phyloP scores from a whole-genome alignment of 2,797 vertebrate species.

The Gymnocypris eckloni region DNA sequence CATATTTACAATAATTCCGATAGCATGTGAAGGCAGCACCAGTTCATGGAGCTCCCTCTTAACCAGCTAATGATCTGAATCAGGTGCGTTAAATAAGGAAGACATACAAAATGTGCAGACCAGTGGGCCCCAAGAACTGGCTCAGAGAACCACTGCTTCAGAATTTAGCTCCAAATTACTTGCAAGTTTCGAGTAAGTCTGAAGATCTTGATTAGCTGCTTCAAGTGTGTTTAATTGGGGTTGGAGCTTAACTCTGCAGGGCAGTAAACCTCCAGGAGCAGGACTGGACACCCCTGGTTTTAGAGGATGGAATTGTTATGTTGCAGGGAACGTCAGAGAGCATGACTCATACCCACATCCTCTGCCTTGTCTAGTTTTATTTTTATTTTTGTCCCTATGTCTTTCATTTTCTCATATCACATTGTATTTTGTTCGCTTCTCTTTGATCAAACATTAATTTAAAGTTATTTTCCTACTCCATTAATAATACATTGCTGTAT shows the following conservation, averaged over 20 bases:
- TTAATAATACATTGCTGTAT: not conserved
- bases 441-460: not conserved
- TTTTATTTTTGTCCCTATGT: not conserved
- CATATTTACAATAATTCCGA: not conserved
- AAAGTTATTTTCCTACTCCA: not conserved
- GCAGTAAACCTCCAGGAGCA: not conserved
- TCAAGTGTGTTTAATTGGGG: not conserved
- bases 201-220: not conserved
- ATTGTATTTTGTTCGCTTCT: not conserved
- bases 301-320: conserved; percentile 22
- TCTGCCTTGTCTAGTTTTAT: conserved; percentile 10
- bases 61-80: not conserved
- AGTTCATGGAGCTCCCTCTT: too few relatives aligned
- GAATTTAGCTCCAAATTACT: not conserved
- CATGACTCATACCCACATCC: conserved; percentile 16
- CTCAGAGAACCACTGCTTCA: not conserved
- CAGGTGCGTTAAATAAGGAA: not conserved
- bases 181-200: not conserved
- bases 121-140: not conserved
- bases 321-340: conserved; percentile 6
- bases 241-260: not conserved
- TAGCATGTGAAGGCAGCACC: not conserved
- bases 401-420: not conserved
- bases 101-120: not conserved
- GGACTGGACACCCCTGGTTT: conserved; percentile 9